phyloP scores from a whole-genome alignment of 1,140 invertebrate genomes.

The Rhizoglyphus robini region DNA sequence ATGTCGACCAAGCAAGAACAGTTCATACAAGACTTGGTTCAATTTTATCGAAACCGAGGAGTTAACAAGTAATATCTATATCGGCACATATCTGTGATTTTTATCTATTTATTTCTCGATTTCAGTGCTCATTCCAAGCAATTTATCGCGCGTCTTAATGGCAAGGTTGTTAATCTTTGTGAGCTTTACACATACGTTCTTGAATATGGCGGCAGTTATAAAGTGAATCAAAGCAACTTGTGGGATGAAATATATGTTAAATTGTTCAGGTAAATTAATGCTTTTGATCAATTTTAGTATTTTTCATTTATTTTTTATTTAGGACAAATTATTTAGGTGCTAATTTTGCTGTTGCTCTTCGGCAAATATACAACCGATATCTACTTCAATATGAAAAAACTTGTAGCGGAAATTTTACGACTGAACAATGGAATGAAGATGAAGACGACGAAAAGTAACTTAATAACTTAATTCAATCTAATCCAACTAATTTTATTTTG shows the following conservation, averaged over 20 bases:
- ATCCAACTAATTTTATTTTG: background rate
- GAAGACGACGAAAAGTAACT: slow-evolving; percentile 17
- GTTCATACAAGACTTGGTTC: slow-evolving; percentile 15
- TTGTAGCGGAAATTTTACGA: background rate
- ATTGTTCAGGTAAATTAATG: slow-evolving; percentile 18
- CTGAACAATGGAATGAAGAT: slow-evolving; percentile 13
- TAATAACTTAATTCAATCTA: background rate
- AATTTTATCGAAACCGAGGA: slow-evolving; percentile 19
- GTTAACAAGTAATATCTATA: slow-evolving; percentile 11
- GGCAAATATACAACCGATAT: slow-evolving; percentile 20
- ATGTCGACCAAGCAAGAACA: slow-evolving; percentile 13
- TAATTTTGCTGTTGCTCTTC: slow-evolving; percentile 21
- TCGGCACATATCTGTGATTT: no score
- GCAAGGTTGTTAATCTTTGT: slow-evolving; percentile 18
- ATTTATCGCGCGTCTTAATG: slow-evolving; percentile 20
- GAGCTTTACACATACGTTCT: slow-evolving; percentile 19
- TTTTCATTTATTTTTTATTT: no score
- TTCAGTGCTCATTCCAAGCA: slow-evolving; percentile 6
- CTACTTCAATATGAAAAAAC: slow-evolving; percentile 20
- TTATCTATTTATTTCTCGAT: background rate
- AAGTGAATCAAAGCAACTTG: slow-evolving; percentile 19
- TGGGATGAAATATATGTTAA: slow-evolving; percentile 21
- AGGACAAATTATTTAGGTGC: slow-evolving; percentile 9
- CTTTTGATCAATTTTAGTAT: background rate
- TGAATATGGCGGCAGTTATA: slow-evolving; percentile 21